A percentile compares a stretch with the other conserved stretches of the same genome.
Conservation (phyloP, 2,113 vertebrate genomes). For the Paradoxurus hermaphroditus region DNA sequence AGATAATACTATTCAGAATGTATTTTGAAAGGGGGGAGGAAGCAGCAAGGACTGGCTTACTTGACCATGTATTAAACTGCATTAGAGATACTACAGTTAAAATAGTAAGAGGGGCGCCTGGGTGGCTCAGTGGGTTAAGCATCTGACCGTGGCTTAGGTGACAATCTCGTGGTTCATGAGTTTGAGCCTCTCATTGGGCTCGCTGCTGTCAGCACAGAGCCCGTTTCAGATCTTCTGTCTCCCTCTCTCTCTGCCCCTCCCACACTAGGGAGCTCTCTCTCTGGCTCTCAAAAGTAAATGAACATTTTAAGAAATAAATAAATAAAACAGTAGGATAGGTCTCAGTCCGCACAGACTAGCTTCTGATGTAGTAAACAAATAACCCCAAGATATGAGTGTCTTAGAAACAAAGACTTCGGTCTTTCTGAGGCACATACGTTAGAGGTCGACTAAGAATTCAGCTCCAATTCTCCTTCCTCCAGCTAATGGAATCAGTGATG, state of each 20-base stretch:
- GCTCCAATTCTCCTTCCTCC: not conserved
- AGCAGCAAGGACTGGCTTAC: not conserved
- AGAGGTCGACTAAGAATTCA: not conserved
- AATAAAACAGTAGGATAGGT: not conserved
- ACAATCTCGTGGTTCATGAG: too few relatives aligned
- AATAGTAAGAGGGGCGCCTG: not conserved
- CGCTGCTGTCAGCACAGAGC: too few relatives aligned
- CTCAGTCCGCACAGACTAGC: not conserved
- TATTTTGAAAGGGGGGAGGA: not conserved
- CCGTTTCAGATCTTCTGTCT: too few relatives aligned
- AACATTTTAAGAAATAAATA: not conserved
- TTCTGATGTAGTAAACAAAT: not conserved
- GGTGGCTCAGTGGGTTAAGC: too few relatives aligned
- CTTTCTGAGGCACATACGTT: not conserved
- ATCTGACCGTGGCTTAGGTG: rapidly evolving
- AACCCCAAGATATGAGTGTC: not conserved
- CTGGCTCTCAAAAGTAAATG: too few relatives aligned
- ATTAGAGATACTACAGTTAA: not conserved
- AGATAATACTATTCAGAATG: not conserved
- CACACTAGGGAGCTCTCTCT: too few relatives aligned
- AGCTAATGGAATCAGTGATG: not conserved
- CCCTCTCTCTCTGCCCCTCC: too few relatives aligned
- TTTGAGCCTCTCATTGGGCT: too few relatives aligned
- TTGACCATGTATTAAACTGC: not conserved
- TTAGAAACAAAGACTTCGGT: not conserved